These are phyloP conservation scores for Nasonia giraulti DNA, from an alignment of 1,140 invertebrate genomes.

Conservation along the genomic window DNA sequence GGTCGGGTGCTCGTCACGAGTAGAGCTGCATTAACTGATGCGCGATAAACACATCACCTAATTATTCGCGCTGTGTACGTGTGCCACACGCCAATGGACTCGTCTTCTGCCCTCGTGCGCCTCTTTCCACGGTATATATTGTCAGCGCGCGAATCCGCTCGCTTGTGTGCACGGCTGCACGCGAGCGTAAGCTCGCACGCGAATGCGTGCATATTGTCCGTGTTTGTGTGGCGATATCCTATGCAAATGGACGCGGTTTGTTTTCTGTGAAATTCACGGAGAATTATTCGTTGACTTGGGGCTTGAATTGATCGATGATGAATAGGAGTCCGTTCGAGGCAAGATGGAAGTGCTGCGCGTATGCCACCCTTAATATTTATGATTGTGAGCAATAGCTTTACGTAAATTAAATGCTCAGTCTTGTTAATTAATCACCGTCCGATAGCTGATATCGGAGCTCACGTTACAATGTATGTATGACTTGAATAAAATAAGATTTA, in stretches of 20 bases:
- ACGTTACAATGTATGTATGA: too few relatives aligned
- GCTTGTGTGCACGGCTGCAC: background rate
- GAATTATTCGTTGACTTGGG: background rate
- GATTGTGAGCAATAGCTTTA: too few relatives aligned
- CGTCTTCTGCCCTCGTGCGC: background rate
- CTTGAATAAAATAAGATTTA: too few relatives aligned
- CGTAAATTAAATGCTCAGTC: too few relatives aligned
- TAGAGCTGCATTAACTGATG: constrained; percentile 61
- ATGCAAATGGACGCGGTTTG: background rate
- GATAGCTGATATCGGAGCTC: too few relatives aligned
- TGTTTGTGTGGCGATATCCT: background rate
- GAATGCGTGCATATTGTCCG: background rate
- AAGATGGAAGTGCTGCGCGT: too few relatives aligned
- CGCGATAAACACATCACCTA: constrained; percentile 71
- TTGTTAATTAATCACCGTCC: too few relatives aligned
- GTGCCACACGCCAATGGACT: constrained; percentile 2
- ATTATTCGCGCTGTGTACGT: constrained; percentile 66
- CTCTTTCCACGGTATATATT: background rate
- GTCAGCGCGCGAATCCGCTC: background rate
- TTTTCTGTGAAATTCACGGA: background rate
- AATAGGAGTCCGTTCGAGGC: too few relatives aligned
- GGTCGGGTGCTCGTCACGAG: constrained; percentile 54
- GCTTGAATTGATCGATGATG: background rate
- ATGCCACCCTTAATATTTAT: too few relatives aligned
- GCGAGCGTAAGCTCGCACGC: background rate